Evolutionary conservation across 1,140 invertebrate species (phyloP), one percentile per base, ranked within the genome.

Genomic region (Mylabris phalerata): DNA sequence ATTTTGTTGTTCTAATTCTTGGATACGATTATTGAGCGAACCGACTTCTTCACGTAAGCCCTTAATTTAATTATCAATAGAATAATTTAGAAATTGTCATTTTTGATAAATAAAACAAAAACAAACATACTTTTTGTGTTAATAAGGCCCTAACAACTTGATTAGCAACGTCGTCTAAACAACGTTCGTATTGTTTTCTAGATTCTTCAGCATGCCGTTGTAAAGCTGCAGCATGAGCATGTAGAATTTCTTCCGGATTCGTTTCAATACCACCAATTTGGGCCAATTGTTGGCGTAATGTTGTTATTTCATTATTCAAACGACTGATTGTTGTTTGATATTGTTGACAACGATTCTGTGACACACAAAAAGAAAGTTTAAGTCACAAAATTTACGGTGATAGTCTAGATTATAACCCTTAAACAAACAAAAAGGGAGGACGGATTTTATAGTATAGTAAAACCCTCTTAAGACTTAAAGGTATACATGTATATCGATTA

Each of bases 101-200:
- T 13, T 42, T 5, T 13, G 13, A 40, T 41, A 19, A 2, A 25
- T 19, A n/a, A 13, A 39, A 39, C 26, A 49, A 48, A 49, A 48
- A 19, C 19, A 19, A 38, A 57, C 39, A 45, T 72, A 92, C 90
- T 83, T 91, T 92, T 79, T 92, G 90, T 19, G 86, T 84, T 54
- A 92, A 80, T 40, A 92, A 77, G 24, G 89, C 89, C 63, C 87
- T 82, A 43, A 92, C 88, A 61, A 90, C 86, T 72, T 89, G 85
- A 73, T 87, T 87, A 55, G 87, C 86, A 13, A 89, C 86, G 71
- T 89, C 86, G 72, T 89, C 88, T 39, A 89, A 72, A 68, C 86
- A 89, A 61, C 82, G 79, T 71, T 89, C 87, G 70, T 88, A 89
- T 64, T 88, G 84, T 56, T 79, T 86, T 78, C 76, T 87, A 66